These are phyloP conservation scores for Carlito syrichta DNA, from an alignment of 2,113 vertebrate species.

Conservation along the genomic window DNA sequence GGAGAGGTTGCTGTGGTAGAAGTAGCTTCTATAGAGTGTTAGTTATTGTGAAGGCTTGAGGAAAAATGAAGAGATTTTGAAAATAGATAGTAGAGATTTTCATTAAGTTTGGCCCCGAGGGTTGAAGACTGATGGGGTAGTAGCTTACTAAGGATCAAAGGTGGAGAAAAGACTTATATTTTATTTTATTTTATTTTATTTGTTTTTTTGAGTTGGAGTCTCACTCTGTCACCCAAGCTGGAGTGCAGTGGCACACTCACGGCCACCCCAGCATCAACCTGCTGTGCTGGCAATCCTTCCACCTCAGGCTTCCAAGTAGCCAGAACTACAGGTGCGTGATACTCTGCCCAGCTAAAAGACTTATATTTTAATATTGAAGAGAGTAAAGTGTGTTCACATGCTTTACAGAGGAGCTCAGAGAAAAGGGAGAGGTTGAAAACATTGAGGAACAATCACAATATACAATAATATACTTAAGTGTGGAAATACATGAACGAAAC, in stretches of 20 bases:
- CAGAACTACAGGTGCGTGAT: too few relatives aligned
- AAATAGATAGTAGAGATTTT: not conserved
- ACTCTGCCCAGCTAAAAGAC: too few relatives aligned
- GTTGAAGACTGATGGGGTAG: not conserved
- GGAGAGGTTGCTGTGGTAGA: not conserved
- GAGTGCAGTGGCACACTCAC: too few relatives aligned
- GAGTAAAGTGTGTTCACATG: not conserved
- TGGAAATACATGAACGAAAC: not conserved
- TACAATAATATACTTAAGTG: not conserved
- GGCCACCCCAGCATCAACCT: too few relatives aligned
- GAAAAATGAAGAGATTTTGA: not conserved
- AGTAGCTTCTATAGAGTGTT: not conserved
- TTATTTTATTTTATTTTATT: too few relatives aligned
- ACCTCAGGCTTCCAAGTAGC: too few relatives aligned
- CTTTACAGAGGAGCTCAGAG: not conserved
- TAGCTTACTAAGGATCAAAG: not conserved
- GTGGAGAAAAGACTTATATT: not conserved
- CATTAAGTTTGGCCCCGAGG: not conserved
- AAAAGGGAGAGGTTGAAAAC: not conserved
- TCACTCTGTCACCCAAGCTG: too few relatives aligned
- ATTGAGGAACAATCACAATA: not conserved
- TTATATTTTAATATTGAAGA: not conserved
- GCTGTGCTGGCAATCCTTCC: too few relatives aligned
- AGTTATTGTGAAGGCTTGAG: not conserved
- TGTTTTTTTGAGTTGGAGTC: too few relatives aligned